Evolutionary conservation across 1,140 invertebrate species (phyloP), one percentile per base, ranked within the genome.

Genomic region (Ptiloglossa arizonensis): DNA sequence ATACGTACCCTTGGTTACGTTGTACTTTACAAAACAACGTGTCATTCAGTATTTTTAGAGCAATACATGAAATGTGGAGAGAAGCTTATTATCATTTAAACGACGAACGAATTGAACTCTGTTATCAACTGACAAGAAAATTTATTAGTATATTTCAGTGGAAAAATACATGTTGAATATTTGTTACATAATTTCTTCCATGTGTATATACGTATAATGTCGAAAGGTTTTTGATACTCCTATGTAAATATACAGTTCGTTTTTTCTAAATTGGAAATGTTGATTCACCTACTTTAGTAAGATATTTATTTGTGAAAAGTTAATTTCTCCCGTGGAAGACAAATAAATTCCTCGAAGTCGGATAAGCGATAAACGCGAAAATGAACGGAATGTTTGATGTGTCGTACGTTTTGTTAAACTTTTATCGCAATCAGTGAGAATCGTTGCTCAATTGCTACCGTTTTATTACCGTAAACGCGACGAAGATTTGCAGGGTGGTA

Each of bases 21-120:
- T 38, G 19, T 38, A 9, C 2, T 11, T 22, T 22, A 11, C 32
- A 38, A 60, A 19, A 29, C 19, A 19, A 60, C 57, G 19, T 13
- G n/a, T 52, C n/a, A n/a, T 60, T 60, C 57, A 38, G 57, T 38
- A 60, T 60, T 38, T 60, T 38, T 60, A 11, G 29, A 60, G n/a
- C 57, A 60, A 60, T 38, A 35, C 15, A 38, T 38, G 32, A 38
- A 19, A 32, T 38, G 9, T 38, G 9, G 50, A 38, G 22, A 60
- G 17, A 8, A 22, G 17, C n/a, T 60, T 29, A 59, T 19, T 38
- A 32, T 38, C 35, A 60, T n/a, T 38, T 22, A n/a, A 22, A 15
- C n/a, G 57, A 38, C 2, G 8, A 17, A 60, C 2, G 38, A 5
- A 22, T 38, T 4, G 19, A n/a, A 19, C 46, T 50, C 17, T 19